Evolutionary conservation across 2,113 vertebrate genomes (phyloP), one percentile per base, ranked within the genome.

Genomic region (Prinia subflava): DNA sequence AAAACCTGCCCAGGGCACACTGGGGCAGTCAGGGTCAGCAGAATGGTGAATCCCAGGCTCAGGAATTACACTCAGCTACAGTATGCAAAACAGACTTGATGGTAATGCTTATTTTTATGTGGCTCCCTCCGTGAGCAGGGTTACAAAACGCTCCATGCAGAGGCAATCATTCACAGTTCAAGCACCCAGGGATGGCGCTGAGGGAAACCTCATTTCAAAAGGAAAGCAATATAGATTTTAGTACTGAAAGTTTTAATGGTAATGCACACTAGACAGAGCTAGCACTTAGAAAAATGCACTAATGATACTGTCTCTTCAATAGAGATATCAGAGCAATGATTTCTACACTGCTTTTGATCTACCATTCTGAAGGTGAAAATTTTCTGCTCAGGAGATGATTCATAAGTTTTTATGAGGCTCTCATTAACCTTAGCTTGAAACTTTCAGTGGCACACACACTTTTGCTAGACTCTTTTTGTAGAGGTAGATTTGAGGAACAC

Each of bases 231-330:
- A 81, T 1, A 75, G 87, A 83, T 85, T 84, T 94, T 89, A 91
- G 55, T 37, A 17, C 60, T 79, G 79, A 15, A 93, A 91, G 63
- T 78, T 93, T 85, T 95, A 94, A 94, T 88, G 76, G 49, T 88
- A 87, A 91, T 91, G 82, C 79, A 93, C 87, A 75, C 96, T 33
- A 46, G 85, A 96, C 83, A 94, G 94, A 91, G 70, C 92, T 59
- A 90, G 35, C 67, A 91, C 69, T 91, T 80, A 70, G 57, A 65
- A 91, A 94, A 87, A 75, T 13, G 56, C 33, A 52, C 53, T 93
- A 85, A 96, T 78, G 77, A 92, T 55, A 62, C 41, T 71, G 35
- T 81, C 70, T 78, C 90, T 84, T 69, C 89, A 86, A 91, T 53
- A 86, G 42, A 91, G 81, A 94, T 63, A 89, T 91, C 88, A 86